Base-by-base conservation (phyloP, 2,797 vertebrate genomes). In the Calcarius lapponicus region DNA sequence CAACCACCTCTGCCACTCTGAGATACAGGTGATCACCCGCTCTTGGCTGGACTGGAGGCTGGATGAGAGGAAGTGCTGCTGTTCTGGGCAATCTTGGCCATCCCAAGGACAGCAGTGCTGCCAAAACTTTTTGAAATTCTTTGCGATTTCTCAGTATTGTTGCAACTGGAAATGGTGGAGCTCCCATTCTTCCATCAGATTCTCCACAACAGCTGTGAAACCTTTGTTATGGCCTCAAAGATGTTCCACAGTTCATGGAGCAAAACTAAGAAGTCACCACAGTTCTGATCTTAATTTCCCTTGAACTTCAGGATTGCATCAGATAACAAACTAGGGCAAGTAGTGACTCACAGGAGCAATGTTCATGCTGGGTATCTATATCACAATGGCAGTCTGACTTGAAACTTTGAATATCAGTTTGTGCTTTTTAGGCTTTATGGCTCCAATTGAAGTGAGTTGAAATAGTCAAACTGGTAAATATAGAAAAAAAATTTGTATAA, bases 11-110 rank as follows among this genome's bases (percentile, higher is more conserved):
- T 78, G 67, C 42, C 24, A 8, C 43, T 36, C 54, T 38, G 22
- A 62, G 38, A 36, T 3, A 4, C 1, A 26, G 1, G 11, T 66
- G 18, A 40, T 38, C 7, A 4, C 17, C 11, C 28, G 20, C 19
- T 9, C 38, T 38, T 31, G 62, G 26, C 65, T 65, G 66, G 36
- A 36, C 51, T 31, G 50, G 32, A 73, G 17, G 15, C 5, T 31
- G 21, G 26, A 25, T 17, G 50, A 82, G 40, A 86, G 42, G 45
- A 62, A 7, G 20, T 28, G 26, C 29, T 50, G 29, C 38, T 69
- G 19, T 34, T 17, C n/a, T 74, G 67, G 34, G 28, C 22, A 65
- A 2, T n/a, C 42, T 24, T 26, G 24, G 24, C 38, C 31, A 51
- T 14, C 47, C 18, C 28, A 79, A 88, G 32, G 57, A 56, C 40